Percentiles rank a stretch among this genome's conserved stretches.
These are phyloP conservation scores for Melieria crassipennis DNA, from an alignment of 2,888 invertebrate species.

Conservation along the genomic window DNA sequence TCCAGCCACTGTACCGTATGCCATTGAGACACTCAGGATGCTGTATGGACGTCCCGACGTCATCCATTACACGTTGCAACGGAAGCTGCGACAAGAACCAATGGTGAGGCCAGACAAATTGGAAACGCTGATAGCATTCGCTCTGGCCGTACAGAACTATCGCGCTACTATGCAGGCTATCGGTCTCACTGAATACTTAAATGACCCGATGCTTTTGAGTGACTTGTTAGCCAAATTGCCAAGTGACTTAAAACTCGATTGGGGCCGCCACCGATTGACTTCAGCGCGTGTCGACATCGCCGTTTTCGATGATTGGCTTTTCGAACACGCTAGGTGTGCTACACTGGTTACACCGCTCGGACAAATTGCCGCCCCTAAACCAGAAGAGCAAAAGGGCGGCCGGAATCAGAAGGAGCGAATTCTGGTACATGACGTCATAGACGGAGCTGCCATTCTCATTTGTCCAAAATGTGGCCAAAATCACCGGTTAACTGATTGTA, in stretches of 20 bases:
- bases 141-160: conserved; percentile 23
- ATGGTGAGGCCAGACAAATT: neutral
- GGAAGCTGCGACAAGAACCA: neutral
- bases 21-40: conserved; percentile 32
- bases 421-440: conserved; percentile 12
- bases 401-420: conserved; percentile 2
- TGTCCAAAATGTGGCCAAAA: conserved; percentile 21
- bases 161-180: conserved; percentile 29
- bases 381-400: neutral
- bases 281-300: conserved; percentile 6
- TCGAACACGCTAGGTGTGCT: neutral
- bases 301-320: conserved; percentile 20
- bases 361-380: neutral
- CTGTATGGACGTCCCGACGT: conserved; percentile 28
- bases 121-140: conserved; percentile 6
- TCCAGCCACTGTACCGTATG: conserved; percentile 18
- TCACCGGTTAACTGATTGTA: conserved; percentile 18
- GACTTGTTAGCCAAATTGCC: conserved; percentile 31
- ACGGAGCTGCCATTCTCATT: neutral
- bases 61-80: conserved; percentile 18
- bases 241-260: conserved; percentile 32
- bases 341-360: neutral
- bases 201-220: conserved; percentile 28
- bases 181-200: conserved; percentile 25
- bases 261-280: conserved; percentile 24